Conservation (phyloP, 2,797 vertebrate genomes). For the Ibycter americanus region DNA sequence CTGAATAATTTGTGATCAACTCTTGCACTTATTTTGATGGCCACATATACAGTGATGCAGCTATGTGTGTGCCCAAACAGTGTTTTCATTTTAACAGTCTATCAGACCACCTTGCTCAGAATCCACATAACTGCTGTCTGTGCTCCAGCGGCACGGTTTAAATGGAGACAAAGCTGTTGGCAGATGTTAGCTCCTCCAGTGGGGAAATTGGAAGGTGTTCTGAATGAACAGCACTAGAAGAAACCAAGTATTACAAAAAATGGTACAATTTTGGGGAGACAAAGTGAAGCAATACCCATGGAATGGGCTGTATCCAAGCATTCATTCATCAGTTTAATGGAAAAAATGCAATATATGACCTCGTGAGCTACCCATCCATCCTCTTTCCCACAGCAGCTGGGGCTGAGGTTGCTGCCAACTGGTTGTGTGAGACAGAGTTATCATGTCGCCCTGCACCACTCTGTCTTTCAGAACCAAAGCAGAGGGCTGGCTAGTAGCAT, state of each 20-base stretch:
- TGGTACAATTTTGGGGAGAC: neutral
- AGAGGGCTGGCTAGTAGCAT: neutral
- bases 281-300: neutral
- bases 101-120: neutral
- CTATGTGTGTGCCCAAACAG: neutral
- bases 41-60: rapidly evolving
- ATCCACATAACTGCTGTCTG: neutral
- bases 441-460: neutral
- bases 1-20: neutral
- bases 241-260: neutral
- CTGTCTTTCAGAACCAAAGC: neutral
- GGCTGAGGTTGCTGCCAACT: neutral
- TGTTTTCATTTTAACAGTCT: neutral
- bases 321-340: neutral
- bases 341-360: neutral
- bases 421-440: neutral
- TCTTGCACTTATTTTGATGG: neutral
- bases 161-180: neutral
- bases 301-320: neutral
- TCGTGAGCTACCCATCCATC: neutral
- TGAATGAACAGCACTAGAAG: neutral
- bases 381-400: neutral
- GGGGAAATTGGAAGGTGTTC: neutral
- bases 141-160: neutral
- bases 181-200: rapidly evolving